Percentiles rank a stretch among this genome's conserved stretches.
phyloP scores from a whole-genome alignment of 1,140 invertebrate species.

The Pristionchus pacificus region DNA sequence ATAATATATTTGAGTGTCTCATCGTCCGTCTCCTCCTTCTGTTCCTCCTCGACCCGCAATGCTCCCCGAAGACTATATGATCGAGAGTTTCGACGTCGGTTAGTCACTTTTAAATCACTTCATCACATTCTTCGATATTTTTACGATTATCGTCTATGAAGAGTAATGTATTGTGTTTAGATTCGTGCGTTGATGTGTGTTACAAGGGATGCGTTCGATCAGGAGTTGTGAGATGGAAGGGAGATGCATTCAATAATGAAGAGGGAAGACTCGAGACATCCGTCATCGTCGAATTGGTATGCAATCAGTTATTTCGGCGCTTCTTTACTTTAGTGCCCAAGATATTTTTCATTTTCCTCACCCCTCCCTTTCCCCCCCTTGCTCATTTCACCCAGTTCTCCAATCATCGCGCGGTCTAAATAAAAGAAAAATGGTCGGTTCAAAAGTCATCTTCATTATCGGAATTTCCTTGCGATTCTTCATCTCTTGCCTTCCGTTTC shows the following conservation, averaged over 20 bases:
- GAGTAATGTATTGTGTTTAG: constrained; percentile 13
- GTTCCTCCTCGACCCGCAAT: constrained; percentile 14
- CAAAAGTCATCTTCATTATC: too few relatives aligned
- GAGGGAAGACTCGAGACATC: constrained; percentile 21
- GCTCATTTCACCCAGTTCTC: too few relatives aligned
- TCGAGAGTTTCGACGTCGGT: constrained; percentile 22
- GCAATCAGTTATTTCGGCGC: constrained; percentile 7
- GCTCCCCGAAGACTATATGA: constrained; percentile 22
- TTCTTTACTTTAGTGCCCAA: too few relatives aligned
- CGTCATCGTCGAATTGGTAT: constrained; percentile 34
- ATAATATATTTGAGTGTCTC: too few relatives aligned
- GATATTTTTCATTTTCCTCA: too few relatives aligned
- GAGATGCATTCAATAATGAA: constrained; percentile 24
- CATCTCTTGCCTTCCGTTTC: too few relatives aligned
- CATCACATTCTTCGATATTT: neutral
- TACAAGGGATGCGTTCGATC: constrained; percentile 25
- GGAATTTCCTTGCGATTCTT: too few relatives aligned
- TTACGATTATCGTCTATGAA: neutral
- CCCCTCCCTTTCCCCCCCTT: too few relatives aligned
- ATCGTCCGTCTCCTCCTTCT: too few relatives aligned
- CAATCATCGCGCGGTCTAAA: too few relatives aligned
- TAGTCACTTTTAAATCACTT: constrained; percentile 1
- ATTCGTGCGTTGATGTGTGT: constrained; percentile 29
- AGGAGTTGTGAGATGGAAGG: constrained; percentile 33
- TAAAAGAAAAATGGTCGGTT: too few relatives aligned